Conservation (phyloP, 2,888 invertebrate species). For the Cancer borealis region DNA sequence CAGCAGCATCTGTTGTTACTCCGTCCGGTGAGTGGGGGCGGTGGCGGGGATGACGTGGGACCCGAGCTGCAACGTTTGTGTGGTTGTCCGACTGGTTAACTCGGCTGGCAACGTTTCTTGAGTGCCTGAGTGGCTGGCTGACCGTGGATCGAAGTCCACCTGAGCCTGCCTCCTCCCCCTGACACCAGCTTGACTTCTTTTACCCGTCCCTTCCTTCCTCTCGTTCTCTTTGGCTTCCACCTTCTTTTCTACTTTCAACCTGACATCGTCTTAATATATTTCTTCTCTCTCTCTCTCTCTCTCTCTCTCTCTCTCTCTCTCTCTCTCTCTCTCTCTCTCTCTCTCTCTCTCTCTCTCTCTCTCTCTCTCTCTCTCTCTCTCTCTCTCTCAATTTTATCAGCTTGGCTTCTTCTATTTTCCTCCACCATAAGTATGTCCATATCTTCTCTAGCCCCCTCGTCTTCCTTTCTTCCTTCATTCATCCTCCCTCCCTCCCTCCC, state of each 20-base stretch:
- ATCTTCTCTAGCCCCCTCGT: no score
- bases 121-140: slow-evolving; percentile 32
- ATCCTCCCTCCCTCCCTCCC: not conserved
- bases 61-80: not conserved
- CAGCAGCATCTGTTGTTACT: not conserved
- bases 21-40: not conserved
- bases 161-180: not conserved
- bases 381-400: no score
- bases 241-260: not conserved
- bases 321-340: slow-evolving; percentile 4
- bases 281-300: not conserved
- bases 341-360: slow-evolving; percentile 45
- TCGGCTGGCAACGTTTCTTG: slow-evolving; percentile 26
- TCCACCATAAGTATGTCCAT: no score
- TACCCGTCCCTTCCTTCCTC: not conserved
- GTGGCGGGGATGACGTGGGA: not conserved
- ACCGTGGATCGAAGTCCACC: slow-evolving; percentile 9
- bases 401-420: no score
- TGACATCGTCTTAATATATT: not conserved
- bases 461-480: no score
- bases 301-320: slow-evolving; percentile 41
- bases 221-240: not conserved
- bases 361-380: not conserved
- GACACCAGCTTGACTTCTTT: not conserved
- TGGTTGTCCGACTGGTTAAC: not conserved